phyloP scores from a whole-genome alignment of 2,113 vertebrate species.

The Cryptotis parvus region DNA sequence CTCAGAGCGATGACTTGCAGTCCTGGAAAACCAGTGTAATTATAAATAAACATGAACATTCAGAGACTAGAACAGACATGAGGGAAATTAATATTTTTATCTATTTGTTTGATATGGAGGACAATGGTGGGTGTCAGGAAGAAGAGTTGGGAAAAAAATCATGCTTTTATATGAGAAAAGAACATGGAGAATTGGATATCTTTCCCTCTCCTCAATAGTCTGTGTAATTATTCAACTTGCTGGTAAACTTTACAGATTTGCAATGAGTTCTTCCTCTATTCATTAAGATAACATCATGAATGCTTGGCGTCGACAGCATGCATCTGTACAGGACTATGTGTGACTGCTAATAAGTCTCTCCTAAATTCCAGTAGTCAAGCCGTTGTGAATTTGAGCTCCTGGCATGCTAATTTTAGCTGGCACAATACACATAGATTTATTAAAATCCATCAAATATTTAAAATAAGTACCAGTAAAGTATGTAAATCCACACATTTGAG shows the following conservation, averaged over 20 bases:
- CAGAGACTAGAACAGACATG: conserved; percentile 28
- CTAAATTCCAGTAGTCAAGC: conserved; percentile 65
- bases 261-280: conserved; percentile 77
- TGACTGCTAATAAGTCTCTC: conserved; percentile 78
- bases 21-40: background rate
- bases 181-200: conserved; percentile 45
- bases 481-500: background rate
- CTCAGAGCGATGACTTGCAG: background rate
- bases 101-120: conserved; percentile 61
- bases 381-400: conserved; percentile 75
- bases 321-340: conserved; percentile 48
- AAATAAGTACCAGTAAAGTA: background rate
- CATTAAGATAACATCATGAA: conserved; percentile 70
- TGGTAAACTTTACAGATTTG: conserved; percentile 78
- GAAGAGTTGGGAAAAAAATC: conserved; percentile 67
- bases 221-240: conserved; percentile 75
- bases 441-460: background rate
- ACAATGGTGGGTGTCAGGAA: conserved; percentile 60
- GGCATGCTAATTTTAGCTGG: conserved; percentile 69
- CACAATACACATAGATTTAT: conserved; percentile 26
- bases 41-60: conserved; percentile 73
- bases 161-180: conserved; percentile 58
- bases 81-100: conserved; percentile 81
- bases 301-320: conserved; percentile 59
- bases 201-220: background rate